Evolutionary conservation across 2,797 vertebrate species (phyloP), one percentile per base, ranked within the genome.

Genomic region (Anas bahamensis): DNA sequence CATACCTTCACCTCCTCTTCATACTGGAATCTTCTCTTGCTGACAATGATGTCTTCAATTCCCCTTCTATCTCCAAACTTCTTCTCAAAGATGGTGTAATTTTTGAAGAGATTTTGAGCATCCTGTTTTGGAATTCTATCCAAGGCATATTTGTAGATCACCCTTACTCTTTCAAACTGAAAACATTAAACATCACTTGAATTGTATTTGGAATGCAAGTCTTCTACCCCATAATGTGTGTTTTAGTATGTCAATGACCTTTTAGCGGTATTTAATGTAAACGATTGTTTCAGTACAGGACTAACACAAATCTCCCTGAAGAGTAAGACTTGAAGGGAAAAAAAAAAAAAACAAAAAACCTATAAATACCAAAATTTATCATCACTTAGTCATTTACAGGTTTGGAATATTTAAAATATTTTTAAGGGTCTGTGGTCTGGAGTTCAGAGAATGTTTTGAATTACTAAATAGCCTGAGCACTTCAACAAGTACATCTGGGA

Each of bases 61-160:
- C 99, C 99, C 59, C 99, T 97, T 31, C 99, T 96, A 97, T 99
- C 99, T 57, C 99, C 99, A 90, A 99, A 99, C 97, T 98, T 99
- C 98, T 99, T 99, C 97, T 99, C 99, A 90, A 99, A 99, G 97
- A 99, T 98, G 1, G 99, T 99, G 96, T 99, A 99, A 96, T 98
- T 99, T 98, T 99, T 99, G 96, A 99, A 99, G 78, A 99, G 99
- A 87, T 99, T 98, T 96, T 99, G 99, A 5, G 99, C 99, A 26
- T 99, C 98, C 41, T 99, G 99, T 94, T 99, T 99, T 19, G 99
- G 98, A 96, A 99, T 99, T 88, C 98, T 96, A 91, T 99, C 99
- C 97, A 99, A 83, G 33, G 99, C 99, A 3, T 99, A 99, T 94
- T 99, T 99, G 92, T 99, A 99, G 96, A 99, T 99, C 78, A 99